Conservation (phyloP, 1,140 invertebrate species). For the Zaprionus tsacasi region DNA sequence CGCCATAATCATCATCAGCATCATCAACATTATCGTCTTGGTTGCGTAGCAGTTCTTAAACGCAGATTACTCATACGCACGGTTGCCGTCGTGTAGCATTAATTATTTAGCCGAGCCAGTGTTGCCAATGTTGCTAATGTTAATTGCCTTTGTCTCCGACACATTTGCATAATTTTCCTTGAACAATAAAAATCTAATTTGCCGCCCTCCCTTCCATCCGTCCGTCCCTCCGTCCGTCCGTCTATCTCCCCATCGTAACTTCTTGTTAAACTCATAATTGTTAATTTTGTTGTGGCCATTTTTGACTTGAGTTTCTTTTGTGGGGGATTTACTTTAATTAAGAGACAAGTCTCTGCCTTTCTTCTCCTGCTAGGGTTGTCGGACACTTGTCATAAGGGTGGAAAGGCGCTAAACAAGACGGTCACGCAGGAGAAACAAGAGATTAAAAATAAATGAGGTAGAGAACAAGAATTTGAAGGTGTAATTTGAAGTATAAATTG, state of each 20-base stretch:
- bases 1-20: not conserved
- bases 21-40: conserved; percentile 19
- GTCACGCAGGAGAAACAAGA: not conserved
- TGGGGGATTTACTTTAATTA: conserved; percentile 83
- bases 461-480: not conserved
- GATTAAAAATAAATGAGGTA: conserved; percentile 3
- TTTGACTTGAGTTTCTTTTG: conserved; percentile 47
- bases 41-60: conserved; percentile 39
- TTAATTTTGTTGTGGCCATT: conserved; percentile 72
- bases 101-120: conserved; percentile 55
- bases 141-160: conserved; percentile 66
- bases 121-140: conserved; percentile 49
- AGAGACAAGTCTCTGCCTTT: conserved; percentile 54
- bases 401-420: conserved; percentile 15
- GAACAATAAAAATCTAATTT: conserved; percentile 84
- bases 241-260: conserved; percentile 51
- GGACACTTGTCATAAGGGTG: conserved; percentile 20
- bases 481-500: too few species aligned
- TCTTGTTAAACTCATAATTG: conserved; percentile 84
- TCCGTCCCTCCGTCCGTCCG: not conserved
- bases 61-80: conserved; percentile 79
- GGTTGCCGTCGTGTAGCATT: conserved; percentile 56
- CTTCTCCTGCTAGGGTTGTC: conserved; percentile 18
- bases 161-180: conserved; percentile 83
- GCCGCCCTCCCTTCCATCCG: conserved; percentile 6